phyloP scores from a whole-genome alignment of 2,797 vertebrate species.

The Oceanodroma leucorhoa region DNA sequence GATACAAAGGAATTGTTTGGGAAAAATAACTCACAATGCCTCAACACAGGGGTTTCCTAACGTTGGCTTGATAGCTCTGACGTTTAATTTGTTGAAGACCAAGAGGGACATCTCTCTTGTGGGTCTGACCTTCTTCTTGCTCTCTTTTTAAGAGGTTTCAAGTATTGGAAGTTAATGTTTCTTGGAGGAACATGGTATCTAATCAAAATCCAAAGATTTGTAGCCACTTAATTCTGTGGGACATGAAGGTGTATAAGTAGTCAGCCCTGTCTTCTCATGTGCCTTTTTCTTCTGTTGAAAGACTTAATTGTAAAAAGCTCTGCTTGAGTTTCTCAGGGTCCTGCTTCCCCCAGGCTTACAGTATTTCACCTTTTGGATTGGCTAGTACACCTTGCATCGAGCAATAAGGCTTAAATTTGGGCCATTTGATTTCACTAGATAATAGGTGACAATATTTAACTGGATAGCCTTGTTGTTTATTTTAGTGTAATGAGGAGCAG shows the following conservation, averaged over 20 bases:
- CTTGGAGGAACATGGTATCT: background rate
- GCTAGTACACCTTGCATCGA: background rate
- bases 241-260: background rate
- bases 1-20: background rate
- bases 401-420: background rate
- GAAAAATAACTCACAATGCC: background rate
- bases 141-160: background rate
- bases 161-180: background rate
- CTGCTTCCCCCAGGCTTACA: background rate
- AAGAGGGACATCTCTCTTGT: background rate
- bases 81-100: background rate
- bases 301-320: background rate
- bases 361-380: background rate
- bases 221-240: background rate
- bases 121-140: background rate
- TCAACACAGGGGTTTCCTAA: background rate
- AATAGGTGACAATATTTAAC: background rate
- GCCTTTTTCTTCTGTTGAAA: background rate
- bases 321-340: background rate
- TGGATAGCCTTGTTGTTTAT: background rate
- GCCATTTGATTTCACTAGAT: background rate
- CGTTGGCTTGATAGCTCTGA: background rate
- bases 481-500: background rate
- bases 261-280: background rate
- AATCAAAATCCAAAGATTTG: background rate